Evolutionary conservation across 2,113 vertebrate species (phyloP).

Genomic region (Guaruba guarouba): DNA sequence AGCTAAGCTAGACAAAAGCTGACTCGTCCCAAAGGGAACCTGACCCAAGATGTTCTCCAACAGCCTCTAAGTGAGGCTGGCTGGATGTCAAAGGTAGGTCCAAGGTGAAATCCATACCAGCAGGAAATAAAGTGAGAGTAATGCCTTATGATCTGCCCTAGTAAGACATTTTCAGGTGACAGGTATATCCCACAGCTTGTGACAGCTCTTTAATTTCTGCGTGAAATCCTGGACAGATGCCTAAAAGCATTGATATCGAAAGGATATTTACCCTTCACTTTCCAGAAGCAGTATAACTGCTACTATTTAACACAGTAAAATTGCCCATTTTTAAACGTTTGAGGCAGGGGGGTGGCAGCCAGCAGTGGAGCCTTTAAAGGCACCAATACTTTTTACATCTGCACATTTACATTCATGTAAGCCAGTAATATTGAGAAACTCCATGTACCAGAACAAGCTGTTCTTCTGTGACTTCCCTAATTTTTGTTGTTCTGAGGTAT

Average conservation of each 20-base stretch:
- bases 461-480: neutral
- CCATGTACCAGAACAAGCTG: neutral
- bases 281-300: neutral
- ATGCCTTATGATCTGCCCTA: neutral
- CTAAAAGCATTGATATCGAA: neutral
- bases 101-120: neutral
- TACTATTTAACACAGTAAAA: neutral
- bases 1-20: neutral
- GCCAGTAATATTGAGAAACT: neutral
- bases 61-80: neutral
- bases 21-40: neutral
- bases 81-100: neutral
- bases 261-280: neutral
- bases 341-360: neutral
- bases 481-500: neutral
- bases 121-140: neutral
- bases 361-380: neutral
- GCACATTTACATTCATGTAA: neutral
- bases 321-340: fast-evolving
- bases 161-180: neutral
- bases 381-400: neutral
- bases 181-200: neutral
- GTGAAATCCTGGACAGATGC: neutral
- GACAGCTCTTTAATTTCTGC: neutral
- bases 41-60: neutral